Evolutionary conservation across 30 jellyfish, hydroid and myxozoan genomes (phyloP).

Genomic region (Turritopsis rubra): DNA sequence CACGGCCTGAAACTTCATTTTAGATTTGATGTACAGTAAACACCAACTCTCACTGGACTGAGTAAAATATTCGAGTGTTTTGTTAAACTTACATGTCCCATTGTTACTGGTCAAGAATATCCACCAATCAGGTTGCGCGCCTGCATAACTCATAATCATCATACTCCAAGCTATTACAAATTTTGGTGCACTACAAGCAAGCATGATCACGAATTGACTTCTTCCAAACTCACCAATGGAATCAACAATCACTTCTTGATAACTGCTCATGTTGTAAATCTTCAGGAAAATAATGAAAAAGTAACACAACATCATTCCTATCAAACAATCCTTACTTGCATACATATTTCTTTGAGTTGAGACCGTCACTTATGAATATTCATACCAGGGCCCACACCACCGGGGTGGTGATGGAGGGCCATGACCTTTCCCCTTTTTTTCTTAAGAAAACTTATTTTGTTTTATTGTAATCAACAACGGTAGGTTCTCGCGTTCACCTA

Average conservation of each 20-base stretch:
- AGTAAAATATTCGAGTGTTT: neutral
- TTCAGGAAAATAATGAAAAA: no score
- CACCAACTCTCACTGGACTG: neutral
- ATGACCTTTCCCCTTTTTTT: no score
- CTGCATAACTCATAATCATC: conserved; percentile 54
- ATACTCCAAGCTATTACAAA: conserved; percentile 42
- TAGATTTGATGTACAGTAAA: neutral
- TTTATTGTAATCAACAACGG: no score
- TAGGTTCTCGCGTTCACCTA: no score
- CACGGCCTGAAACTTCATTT: no score
- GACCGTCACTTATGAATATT: no score
- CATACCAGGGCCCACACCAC: no score
- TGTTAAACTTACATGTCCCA: neutral
- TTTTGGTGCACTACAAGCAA: conserved; percentile 33
- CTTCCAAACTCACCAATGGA: conserved; percentile 47
- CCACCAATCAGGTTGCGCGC: conserved; percentile 59
- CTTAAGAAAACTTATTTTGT: no score
- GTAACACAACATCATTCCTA: no score
- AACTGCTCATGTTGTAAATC: neutral
- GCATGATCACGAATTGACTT: conserved; percentile 22
- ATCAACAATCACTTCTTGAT: conserved; percentile 34
- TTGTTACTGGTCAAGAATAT: neutral
- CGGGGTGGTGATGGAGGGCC: no score
- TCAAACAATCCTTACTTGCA: no score
- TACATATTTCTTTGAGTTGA: no score